Evolutionary conservation across 1,140 invertebrate genomes (phyloP), one percentile per base, ranked within the genome.

Genomic region (Oreohelix idahoensis): DNA sequence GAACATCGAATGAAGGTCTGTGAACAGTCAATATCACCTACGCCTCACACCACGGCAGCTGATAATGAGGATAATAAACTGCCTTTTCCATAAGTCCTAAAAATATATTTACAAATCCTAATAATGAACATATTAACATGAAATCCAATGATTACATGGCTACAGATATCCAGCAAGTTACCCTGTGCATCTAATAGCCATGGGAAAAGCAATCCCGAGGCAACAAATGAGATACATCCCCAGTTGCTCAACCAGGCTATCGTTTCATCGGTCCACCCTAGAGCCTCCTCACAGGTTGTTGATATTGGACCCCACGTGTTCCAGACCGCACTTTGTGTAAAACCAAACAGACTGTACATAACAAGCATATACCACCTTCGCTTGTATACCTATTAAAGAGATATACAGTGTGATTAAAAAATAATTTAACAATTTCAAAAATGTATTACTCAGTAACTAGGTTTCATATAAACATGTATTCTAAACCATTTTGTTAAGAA

Each of bases 231-330:
- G 42, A 94, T 93, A 77, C 91, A 92, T 35, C 93, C 93, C 94
- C 94, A 94, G 83, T 93, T 93, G 32, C 91, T 92, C 13, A 94
- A 88, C 79, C 94, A 86, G 38, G 93, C 92, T 80, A 94, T 89
- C 2, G 91, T 89, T 0, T 89, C 89, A 77, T 91, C 89, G 23
- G 87, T 86, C 94, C 94, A 94, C 1, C 88, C 93, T 88, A 93
- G 94, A 11, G 93, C 93, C 79, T 88, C 86, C 39, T 93, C 86
- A 17, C 89, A 90, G 13, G 93, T 92, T 29, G 88, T 85, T 0
- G 93, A 90, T 63, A 94, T 94, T 5, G 94, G 94, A 39, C 93
- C 93, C 93, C 93, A 94, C 11, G 94, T 94, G 87, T 94, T 94
- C 93, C 94, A 94, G 23, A 94, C 86, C 0, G 82, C 83, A 35